These are phyloP conservation scores for Napeogenes sylphis DNA, from an alignment of 2,888 invertebrate species.

Conservation along the genomic window DNA sequence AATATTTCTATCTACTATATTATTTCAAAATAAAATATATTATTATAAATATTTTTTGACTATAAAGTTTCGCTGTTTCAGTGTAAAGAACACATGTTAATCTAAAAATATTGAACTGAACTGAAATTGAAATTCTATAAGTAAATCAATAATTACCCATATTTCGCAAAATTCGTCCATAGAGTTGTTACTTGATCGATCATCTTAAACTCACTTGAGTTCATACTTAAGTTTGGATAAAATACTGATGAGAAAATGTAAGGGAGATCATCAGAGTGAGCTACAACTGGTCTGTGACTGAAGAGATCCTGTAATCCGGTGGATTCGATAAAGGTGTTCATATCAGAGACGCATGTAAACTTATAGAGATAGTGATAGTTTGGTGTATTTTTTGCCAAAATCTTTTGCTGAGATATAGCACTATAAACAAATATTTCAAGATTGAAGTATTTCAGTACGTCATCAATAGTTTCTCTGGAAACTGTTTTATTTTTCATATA, in stretches of 20 bases:
- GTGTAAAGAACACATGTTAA: too few species aligned
- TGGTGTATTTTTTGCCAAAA: slow-evolving; percentile 30
- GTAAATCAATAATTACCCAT: slow-evolving; percentile 43
- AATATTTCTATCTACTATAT: too few species aligned
- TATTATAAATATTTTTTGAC: too few species aligned
- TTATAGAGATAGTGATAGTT: slow-evolving; percentile 44
- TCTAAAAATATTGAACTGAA: too few species aligned
- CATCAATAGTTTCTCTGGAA: slow-evolving; percentile 31
- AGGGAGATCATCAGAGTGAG: slow-evolving; percentile 23
- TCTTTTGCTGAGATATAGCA: slow-evolving; percentile 36
- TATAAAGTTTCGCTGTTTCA: too few species aligned
- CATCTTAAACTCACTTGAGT: slow-evolving; percentile 41
- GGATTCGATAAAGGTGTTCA: slow-evolving; percentile 32
- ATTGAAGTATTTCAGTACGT: slow-evolving; percentile 34
- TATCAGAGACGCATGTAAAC: slow-evolving; percentile 43
- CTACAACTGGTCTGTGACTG: slow-evolving; percentile 12
- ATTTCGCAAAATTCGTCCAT: slow-evolving; percentile 64
- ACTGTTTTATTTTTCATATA: slow-evolving; percentile 34
- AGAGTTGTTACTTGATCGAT: slow-evolving; percentile 49
- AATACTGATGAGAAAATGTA: slow-evolving; percentile 32
- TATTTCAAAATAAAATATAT: too few species aligned
- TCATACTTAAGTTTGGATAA: slow-evolving; percentile 35
- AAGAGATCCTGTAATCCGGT: slow-evolving; percentile 3
- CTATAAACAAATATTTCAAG: slow-evolving; percentile 36
- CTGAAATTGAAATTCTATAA: not conserved